phyloP scores from a whole-genome alignment of 2,797 vertebrate genomes.

The Taenioides sp. region DNA sequence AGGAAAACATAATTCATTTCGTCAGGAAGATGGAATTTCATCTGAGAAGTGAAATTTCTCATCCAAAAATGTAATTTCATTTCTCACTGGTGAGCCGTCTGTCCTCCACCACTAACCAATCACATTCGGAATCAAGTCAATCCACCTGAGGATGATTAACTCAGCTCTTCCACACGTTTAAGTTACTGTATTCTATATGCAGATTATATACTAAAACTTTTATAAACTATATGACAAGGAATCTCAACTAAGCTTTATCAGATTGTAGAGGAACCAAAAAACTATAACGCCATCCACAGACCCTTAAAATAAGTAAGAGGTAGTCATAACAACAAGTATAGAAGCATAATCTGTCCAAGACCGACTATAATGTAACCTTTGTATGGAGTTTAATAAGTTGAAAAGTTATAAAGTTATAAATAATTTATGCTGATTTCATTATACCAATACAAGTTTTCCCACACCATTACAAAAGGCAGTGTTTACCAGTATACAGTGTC shows the following conservation, averaged over 20 bases:
- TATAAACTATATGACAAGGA: neutral
- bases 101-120: neutral
- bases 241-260: neutral
- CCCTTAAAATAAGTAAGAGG: no score
- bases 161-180: neutral
- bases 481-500: constrained; percentile 29
- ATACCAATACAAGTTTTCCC: constrained; percentile 25
- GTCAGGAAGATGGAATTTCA: neutral
- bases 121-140: neutral
- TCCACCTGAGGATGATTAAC: neutral
- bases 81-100: neutral
- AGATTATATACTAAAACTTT: neutral
- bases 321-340: no score
- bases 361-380: no score
- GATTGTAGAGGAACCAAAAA: no score
- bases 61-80: constrained; percentile 1
- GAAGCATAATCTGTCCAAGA: no score
- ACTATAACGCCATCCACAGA: no score
- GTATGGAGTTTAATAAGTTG: neutral
- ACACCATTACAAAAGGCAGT: constrained; percentile 34
- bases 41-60: neutral
- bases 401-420: no score
- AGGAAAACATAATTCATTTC: neutral
- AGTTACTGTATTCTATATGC: neutral
- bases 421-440: neutral